Evolutionary conservation across 2,113 vertebrate species (phyloP).

Genomic region (Todiramphus chloris): DNA sequence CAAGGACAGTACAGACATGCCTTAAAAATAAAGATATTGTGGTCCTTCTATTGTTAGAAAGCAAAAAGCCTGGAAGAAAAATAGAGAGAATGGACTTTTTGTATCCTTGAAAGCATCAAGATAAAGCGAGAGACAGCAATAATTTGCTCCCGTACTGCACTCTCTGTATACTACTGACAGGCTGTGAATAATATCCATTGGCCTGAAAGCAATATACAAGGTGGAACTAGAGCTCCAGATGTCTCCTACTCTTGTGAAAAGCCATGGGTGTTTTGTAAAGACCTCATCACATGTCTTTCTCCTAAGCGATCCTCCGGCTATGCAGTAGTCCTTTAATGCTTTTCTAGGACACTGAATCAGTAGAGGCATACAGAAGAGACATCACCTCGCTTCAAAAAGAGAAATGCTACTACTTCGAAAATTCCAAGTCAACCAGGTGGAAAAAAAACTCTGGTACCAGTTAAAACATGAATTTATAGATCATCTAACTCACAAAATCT

Average conservation of each 20-base stretch:
- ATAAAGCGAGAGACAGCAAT: neutral
- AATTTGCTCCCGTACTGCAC: neutral
- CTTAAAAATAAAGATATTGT: neutral
- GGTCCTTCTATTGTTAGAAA: neutral
- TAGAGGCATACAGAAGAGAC: neutral
- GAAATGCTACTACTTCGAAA: neutral
- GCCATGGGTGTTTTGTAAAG: neutral
- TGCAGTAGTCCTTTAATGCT: neutral
- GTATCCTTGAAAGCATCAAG: slow-evolving; percentile 16
- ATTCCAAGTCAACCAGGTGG: fast-evolving
- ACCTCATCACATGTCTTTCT: neutral
- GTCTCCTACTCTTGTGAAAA: neutral
- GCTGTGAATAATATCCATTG: neutral
- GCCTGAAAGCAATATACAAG: neutral
- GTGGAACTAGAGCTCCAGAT: neutral
- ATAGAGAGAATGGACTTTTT: neutral
- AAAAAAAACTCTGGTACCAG: neutral
- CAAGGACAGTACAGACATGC: neutral
- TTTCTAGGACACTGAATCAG: neutral
- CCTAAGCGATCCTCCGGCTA: neutral
- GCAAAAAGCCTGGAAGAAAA: neutral
- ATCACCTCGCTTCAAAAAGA: neutral
- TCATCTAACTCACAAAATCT: neutral
- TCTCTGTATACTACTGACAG: neutral
- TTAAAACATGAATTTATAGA: neutral